phyloP scores from a whole-genome alignment of 2,888 invertebrate species.

The Apodemia zela region DNA sequence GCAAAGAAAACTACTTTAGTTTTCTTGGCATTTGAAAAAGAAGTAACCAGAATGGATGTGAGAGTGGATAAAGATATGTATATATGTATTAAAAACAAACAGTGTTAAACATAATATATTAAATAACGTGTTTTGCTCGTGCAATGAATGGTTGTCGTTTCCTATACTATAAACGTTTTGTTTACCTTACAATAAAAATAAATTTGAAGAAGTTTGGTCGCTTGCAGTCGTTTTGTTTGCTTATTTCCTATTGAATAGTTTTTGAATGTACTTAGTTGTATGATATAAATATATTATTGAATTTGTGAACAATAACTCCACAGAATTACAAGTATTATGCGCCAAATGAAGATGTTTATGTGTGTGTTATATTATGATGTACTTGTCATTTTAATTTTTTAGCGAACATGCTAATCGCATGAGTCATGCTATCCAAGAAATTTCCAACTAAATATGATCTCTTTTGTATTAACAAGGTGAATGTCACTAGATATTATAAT shows the following conservation, averaged over 20 bases:
- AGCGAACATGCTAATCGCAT: not conserved
- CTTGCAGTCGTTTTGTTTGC: not conserved
- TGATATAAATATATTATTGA: not conserved
- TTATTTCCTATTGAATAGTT: not conserved
- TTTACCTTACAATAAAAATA: too few species aligned
- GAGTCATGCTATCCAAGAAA: too few species aligned
- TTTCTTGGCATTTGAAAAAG: too few species aligned
- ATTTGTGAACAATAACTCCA: not conserved
- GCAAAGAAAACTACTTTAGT: too few species aligned
- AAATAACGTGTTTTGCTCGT: too few species aligned
- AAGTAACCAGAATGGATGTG: too few species aligned
- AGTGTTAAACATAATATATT: too few species aligned
- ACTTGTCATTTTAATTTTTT: not conserved
- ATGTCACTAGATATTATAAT: not conserved
- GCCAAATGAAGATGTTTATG: not conserved
- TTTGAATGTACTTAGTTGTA: not conserved
- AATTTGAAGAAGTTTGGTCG: not conserved
- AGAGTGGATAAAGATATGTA: too few species aligned
- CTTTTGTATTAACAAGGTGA: not conserved
- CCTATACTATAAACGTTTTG: too few species aligned
- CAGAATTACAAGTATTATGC: not conserved
- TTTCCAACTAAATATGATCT: slow-evolving; percentile 8
- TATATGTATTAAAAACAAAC: too few species aligned
- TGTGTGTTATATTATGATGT: not conserved
- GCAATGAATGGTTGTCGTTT: too few species aligned